Percentiles rank a stretch among this genome's conserved stretches.
These are phyloP conservation scores for Euzophera pinguis DNA, from an alignment of 2,888 invertebrate species.

Conservation along the genomic window DNA sequence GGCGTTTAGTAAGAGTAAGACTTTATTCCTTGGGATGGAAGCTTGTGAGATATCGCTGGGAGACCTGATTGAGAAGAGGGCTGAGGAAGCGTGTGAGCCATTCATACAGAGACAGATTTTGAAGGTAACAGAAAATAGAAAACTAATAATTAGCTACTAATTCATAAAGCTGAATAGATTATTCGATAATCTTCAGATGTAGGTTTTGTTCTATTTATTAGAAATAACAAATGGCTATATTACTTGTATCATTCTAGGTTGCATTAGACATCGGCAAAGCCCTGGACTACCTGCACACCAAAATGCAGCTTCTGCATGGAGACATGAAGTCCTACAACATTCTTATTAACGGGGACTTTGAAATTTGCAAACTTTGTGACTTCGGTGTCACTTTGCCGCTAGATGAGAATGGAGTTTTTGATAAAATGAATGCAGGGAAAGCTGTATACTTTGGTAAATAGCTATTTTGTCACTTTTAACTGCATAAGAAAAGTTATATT, in stretches of 20 bases:
- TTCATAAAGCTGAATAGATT: too few species aligned
- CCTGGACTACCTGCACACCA: constrained; percentile 87
- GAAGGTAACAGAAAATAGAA: constrained; percentile 74
- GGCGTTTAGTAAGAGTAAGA: constrained; percentile 71
- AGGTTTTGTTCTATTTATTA: too few species aligned
- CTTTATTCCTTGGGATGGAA: constrained; percentile 88
- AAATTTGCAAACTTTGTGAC: constrained; percentile 88
- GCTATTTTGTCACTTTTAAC: too few species aligned
- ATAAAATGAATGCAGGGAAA: constrained; percentile 71
- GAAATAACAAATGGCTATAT: too few species aligned
- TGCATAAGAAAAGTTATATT: too few species aligned
- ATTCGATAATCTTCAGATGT: too few species aligned
- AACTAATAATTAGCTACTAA: too few species aligned
- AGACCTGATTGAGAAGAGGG: constrained; percentile 84
- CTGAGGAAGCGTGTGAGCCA: constrained; percentile 78
- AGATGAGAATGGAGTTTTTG: constrained; percentile 81
- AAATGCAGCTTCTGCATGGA: constrained; percentile 86
- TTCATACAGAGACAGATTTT: constrained; percentile 82
- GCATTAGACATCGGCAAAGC: constrained; percentile 84
- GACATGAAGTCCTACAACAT: constrained; percentile 92
- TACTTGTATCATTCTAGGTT: constrained; percentile 59
- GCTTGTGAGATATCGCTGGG: constrained; percentile 86
- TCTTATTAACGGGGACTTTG: constrained; percentile 87
- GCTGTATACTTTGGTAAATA: constrained; percentile 80
- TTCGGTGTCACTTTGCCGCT: constrained; percentile 90